Evolutionary conservation across 2,113 vertebrate species (phyloP), one percentile per base, ranked within the genome.

Genomic region (Verasper variegatus): DNA sequence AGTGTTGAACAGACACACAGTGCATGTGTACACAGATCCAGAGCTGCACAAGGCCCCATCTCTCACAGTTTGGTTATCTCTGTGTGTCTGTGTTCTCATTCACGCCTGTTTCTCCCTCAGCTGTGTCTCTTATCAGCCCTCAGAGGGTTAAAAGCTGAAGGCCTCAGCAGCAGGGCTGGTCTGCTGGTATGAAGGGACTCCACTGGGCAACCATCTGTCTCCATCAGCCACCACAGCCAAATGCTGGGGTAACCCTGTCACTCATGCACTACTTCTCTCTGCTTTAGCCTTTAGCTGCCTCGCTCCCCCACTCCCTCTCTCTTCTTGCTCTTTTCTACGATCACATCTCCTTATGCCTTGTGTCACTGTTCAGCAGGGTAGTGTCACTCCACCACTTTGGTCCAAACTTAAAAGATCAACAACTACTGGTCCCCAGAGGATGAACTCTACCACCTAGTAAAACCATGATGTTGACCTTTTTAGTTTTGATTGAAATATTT

Each of bases 191-290:
- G 84, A 83, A 72, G 79, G 55, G 72, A 78, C 81, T 85, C 84
- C 78, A 71, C 84, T 73, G 83, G 78, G 90, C 83, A 82, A 26
- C 86, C 90, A 84, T 91, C 90, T 90, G 91, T 87, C 86, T 85
- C 66, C 51, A 76, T 82, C 76, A 63, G 51, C 68, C 14, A 23
- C 63, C 13, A 24, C 63, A 55, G 87, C 87, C 81, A 85, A 84
- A 67, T 62, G 75, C 61, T 40, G 8, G 67, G 80, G 71, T 69
- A 81, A 81, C 64, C 81, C 81, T 80, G 77, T 77, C 78, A 82
- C 63, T 78, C 61, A 76, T 73, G 58, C 83, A 86, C 59, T 21
- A 52, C 71, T 86, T 81, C 77, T 82, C 60, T 73, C 56, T 52
- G 57, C 68, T 80, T 35, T 23, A 56, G 71, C 72, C 64, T 78